Base-by-base conservation (phyloP, 2,888 invertebrate species). In the Pseudococcus jackbeardsleyi region DNA sequence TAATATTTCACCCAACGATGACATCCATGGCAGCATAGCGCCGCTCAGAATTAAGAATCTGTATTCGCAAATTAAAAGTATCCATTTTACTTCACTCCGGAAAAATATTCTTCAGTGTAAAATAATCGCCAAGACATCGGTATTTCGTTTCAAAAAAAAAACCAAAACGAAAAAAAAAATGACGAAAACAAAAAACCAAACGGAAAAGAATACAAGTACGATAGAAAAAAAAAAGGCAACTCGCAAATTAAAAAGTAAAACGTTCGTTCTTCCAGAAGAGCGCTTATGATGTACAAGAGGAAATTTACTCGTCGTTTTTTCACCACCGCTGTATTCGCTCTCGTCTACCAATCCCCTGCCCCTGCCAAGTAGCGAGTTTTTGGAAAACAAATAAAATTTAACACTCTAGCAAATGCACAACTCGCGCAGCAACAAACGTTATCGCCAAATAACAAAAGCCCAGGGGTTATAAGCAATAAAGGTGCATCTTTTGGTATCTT, bases 301-400 rank as follows among this genome's bases (percentile, higher is more conserved):
- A 64, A 64, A 64, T 64, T 64, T 22, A 64, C 64, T 64, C 64
- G 64, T 64, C 22, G 64, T 64, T 64, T 64, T 64, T 64, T 64
- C 17, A 8, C 9, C 59, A n/a, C 54, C 54, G 5, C 54, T 54
- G 5, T 59, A 59, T 59, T 59, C n/a, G n/a, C 48, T 15, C 4
- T n/a, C 15, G 54, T 54, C n/a, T 54, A 15, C 54, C 59, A 17
- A n/a, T 19, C n/a, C n/a, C n/a, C n/a, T 64, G 9, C 22, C 64
- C 11, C 11, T 5, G n/a, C 7, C 64, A 64, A 22, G 0, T 22
- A 7, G 9, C 22, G 7, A 64, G 64, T 64, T 64, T 64, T 64
- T 64, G 11, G 64, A 64, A 64, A 64, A 64, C 22, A 64, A 64
- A 64, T 22, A 64, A 54, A 54, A 54, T 54, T 54, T 54, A 54